phyloP scores from a whole-genome alignment of 1,140 invertebrate species.

The Camponotus pennsylvanicus region DNA sequence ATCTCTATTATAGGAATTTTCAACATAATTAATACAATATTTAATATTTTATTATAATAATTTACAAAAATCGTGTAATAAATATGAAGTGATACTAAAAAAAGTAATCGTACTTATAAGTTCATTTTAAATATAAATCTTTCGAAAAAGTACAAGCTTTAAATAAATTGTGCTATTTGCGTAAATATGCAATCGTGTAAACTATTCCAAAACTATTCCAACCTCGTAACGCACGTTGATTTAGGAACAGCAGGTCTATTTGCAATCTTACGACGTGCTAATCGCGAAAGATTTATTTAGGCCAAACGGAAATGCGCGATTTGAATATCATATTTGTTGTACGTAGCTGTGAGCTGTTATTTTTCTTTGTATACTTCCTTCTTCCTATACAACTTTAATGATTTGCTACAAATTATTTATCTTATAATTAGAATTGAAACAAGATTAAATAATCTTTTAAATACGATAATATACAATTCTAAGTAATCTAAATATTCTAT shows the following conservation, averaged over 20 bases:
- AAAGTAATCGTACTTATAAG: neutral
- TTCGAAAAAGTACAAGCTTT: neutral
- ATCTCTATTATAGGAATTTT: neutral
- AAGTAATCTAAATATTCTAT: no score
- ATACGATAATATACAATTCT: no score
- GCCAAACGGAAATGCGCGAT: slow-evolving; percentile 59
- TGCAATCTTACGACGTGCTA: slow-evolving; percentile 46
- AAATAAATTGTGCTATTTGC: neutral
- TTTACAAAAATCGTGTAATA: neutral
- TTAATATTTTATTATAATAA: no score
- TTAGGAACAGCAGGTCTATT: slow-evolving; percentile 55
- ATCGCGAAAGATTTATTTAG: slow-evolving; percentile 64
- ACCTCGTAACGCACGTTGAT: neutral
- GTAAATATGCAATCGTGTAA: no score
- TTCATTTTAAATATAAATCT: neutral
- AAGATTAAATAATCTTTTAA: no score
- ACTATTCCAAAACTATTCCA: neutral
- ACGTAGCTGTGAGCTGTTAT: neutral
- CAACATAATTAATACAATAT: neutral
- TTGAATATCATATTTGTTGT: slow-evolving; percentile 39
- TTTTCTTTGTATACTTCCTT: neutral
- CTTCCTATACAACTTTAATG: neutral
- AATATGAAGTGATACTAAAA: neutral
- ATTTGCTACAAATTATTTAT: neutral
- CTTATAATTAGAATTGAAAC: neutral